Evolutionary conservation across 2,888 invertebrate species (phyloP).

Genomic region (Spisula solida): DNA sequence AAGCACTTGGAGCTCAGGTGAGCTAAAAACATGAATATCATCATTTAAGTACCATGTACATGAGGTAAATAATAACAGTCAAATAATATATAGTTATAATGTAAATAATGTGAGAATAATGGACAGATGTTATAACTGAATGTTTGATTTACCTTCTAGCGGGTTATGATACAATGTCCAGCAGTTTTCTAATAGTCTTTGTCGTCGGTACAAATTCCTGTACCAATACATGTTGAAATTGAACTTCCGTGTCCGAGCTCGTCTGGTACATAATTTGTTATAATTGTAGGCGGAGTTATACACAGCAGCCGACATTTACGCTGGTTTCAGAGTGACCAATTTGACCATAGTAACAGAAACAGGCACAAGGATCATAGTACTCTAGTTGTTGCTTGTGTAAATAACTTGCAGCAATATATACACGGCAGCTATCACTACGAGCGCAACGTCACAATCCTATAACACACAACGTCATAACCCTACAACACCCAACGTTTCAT

Average conservation of each 20-base stretch:
- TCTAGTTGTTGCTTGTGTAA: not conserved
- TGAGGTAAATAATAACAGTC: no score
- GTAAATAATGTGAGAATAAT: no score
- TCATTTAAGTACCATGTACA: no score
- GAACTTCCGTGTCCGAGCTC: constrained; percentile 78
- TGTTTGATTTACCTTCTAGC: constrained; percentile 77
- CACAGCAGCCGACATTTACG: constrained; percentile 65
- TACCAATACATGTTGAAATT: constrained; percentile 83
- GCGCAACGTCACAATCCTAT: not conserved
- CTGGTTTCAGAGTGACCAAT: constrained; percentile 48
- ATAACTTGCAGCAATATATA: not conserved
- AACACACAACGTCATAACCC: not conserved
- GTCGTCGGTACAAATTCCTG: constrained; percentile 80
- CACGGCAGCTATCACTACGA: not conserved
- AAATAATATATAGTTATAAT: no score
- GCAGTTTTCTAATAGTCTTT: constrained; percentile 79
- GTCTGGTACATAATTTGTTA: constrained; percentile 65
- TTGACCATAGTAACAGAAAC: constrained; percentile 8
- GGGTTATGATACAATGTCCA: constrained; percentile 84
- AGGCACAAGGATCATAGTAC: constrained; percentile 17
- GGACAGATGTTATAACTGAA: no score
- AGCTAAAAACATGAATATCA: no score
- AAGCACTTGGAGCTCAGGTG: no score
- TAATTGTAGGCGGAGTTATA: constrained; percentile 67
- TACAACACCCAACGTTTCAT: not conserved